Base-by-base conservation (phyloP, 2,113 vertebrate genomes). In the Dunckerocampus dactyliophorus region DNA sequence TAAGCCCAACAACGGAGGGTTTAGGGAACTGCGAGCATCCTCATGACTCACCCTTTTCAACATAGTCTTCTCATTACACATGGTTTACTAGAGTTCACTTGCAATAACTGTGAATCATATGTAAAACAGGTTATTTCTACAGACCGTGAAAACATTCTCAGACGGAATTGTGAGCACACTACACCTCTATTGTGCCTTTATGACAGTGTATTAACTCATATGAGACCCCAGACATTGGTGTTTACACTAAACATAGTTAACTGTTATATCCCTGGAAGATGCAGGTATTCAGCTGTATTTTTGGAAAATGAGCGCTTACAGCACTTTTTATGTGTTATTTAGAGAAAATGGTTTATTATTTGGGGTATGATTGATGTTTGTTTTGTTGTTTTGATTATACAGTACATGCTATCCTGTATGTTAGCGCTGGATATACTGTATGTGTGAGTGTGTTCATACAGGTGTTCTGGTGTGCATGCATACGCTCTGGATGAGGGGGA, bases 131-230 rank as follows among this genome's bases (percentile, higher is more conserved):
- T 47, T 68, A 31, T 67, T 66, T 59, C 34, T 70, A 47, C 49
- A 57, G 22, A 53, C 37, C 39, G 47, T 62, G 11, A 31, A 53
- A 54, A 54, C n/a, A 39, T 56, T 56, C 34, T 49, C 60, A 80
- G 49, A 59, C 34, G 13, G n/a, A 20, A 80, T 72, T 81, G 22
- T 79, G 58, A 67, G 43, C 59, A 52, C 52, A 59, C 34, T 59
- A 61, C 21, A 39, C 70, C 75, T 75, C 56, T 84, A 71, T 88
- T 88, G 39, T 86, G 77, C 75, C 75, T 65, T 62, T 59, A 79
- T 67, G 31, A 39, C 34, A 71, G 71, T 67, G 59, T 77, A 76
- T 79, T 81, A 77, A 73, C 24, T 75, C 65, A 8, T 28, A 72
- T 80, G 59, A 46, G 49, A 63, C 14, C 15, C 12, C 53, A 65